Percentiles rank a stretch among this genome's conserved stretches.
Conservation (phyloP, 2,797 vertebrate genomes). For the Eurystomus glaucurus region DNA sequence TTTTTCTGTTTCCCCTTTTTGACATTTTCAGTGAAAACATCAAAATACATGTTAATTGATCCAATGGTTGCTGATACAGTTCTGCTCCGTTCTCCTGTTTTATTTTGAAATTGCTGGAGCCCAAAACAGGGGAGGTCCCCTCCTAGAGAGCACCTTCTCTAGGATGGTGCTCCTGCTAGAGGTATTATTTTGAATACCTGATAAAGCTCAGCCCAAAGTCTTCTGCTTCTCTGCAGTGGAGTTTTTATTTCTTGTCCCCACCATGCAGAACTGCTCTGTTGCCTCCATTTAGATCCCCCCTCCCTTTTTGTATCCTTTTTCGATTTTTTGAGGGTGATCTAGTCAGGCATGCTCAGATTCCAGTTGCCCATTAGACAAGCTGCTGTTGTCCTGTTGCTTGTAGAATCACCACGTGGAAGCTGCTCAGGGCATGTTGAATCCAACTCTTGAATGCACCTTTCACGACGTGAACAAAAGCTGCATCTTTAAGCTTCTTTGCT, state of each 20-base stretch:
- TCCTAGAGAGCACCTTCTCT: not conserved
- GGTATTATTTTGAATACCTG: not conserved
- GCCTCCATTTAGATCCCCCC: not conserved
- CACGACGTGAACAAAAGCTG: not conserved
- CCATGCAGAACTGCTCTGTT: not conserved
- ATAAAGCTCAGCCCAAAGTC: not conserved
- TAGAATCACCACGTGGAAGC: fast-evolving
- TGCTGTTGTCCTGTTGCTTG: not conserved
- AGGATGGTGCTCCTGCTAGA: not conserved
- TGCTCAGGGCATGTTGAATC: fast-evolving
- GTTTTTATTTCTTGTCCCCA: not conserved
- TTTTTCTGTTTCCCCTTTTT: not conserved
- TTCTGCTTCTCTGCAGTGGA: not conserved
- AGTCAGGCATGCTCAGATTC: not conserved
- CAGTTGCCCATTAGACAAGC: not conserved
- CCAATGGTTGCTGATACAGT: fast-evolving
- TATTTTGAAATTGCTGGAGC: not conserved
- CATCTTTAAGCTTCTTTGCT: not conserved
- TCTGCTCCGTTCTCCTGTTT: not conserved
- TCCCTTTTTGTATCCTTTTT: not conserved
- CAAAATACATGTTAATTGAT: not conserved
- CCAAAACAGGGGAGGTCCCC: not conserved
- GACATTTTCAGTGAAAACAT: not conserved
- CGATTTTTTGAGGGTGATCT: not conserved
- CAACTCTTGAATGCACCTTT: fast-evolving